A percentile compares a stretch with the other conserved stretches of the same genome.
Evolutionary conservation across 2,113 vertebrate species (phyloP).

Genomic region (Gallinago undulata): DNA sequence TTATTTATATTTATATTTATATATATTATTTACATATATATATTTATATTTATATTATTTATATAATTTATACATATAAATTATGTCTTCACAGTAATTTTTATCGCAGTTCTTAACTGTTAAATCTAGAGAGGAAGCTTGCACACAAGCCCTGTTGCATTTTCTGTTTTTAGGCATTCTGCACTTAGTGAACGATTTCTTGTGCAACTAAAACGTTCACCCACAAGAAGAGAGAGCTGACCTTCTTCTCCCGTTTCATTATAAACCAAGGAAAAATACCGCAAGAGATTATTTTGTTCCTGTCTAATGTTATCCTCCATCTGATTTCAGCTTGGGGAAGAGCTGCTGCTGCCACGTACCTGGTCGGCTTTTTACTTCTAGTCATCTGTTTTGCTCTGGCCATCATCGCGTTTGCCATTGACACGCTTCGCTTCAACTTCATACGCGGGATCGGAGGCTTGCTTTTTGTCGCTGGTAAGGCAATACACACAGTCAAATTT

Average conservation of each 20-base stretch:
- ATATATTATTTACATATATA: too few species aligned
- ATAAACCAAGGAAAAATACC: background rate
- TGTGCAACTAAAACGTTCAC: background rate
- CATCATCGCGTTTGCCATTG: conserved; percentile 71
- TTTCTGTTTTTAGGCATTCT: background rate
- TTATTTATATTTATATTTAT: too few species aligned
- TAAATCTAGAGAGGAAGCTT: background rate
- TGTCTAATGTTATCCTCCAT: background rate
- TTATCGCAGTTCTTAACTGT: background rate
- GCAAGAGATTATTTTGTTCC: background rate
- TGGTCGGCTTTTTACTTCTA: conserved; percentile 58
- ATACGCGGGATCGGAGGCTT: conserved; percentile 66
- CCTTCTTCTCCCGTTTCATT: background rate
- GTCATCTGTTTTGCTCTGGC: conserved; percentile 69
- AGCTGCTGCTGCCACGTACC: conserved; percentile 62
- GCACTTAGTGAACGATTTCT: background rate
- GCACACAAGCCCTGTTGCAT: background rate
- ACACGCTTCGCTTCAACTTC: conserved; percentile 63
- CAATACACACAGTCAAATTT: background rate
- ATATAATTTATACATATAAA: too few species aligned
- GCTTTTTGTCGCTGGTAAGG: conserved; percentile 68
- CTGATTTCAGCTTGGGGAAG: conserved; percentile 69
- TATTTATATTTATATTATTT: too few species aligned
- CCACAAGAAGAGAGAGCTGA: background rate
- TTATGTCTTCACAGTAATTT: background rate